phyloP scores from a whole-genome alignment of 2,888 invertebrate genomes.

The Dolomedes plantarius region DNA sequence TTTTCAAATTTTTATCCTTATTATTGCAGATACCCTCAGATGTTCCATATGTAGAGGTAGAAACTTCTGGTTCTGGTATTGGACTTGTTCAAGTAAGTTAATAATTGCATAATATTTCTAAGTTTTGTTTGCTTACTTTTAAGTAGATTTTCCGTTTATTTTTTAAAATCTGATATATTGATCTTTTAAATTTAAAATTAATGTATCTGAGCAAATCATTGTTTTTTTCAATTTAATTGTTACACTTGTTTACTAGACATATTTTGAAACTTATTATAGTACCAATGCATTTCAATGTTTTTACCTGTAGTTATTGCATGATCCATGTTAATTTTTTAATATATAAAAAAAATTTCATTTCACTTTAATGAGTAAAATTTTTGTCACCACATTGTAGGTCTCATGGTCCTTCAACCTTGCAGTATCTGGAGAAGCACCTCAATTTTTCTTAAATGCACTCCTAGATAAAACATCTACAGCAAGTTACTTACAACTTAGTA shows the following conservation, averaged over 20 bases:
- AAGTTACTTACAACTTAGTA: conserved; percentile 86
- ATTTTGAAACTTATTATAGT: too few relatives aligned
- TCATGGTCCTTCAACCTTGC: conserved; percentile 89
- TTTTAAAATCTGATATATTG: too few relatives aligned
- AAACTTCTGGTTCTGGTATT: conserved; percentile 88
- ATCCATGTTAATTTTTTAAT: too few relatives aligned
- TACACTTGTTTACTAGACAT: too few relatives aligned
- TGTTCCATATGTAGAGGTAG: conserved; percentile 83
- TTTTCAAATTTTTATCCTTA: too few relatives aligned
- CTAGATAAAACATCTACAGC: conserved; percentile 88
- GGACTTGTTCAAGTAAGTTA: conserved; percentile 80
- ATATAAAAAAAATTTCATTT: neutral
- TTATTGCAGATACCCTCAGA: conserved; percentile 79
- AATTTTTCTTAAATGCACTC: conserved; percentile 90
- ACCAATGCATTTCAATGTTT: too few relatives aligned
- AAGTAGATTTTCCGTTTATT: too few relatives aligned
- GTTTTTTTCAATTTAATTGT: too few relatives aligned
- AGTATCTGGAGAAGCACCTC: conserved; percentile 90
- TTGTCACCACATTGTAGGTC: conserved; percentile 79
- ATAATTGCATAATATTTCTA: neutral
- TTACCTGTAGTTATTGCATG: too few relatives aligned
- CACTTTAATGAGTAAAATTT: neutral
- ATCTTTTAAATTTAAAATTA: too few relatives aligned
- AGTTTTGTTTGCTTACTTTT: too few relatives aligned
- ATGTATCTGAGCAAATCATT: too few relatives aligned